phyloP scores from a whole-genome alignment of 2,888 invertebrate genomes.

The Sepioteuthis lessoniana region DNA sequence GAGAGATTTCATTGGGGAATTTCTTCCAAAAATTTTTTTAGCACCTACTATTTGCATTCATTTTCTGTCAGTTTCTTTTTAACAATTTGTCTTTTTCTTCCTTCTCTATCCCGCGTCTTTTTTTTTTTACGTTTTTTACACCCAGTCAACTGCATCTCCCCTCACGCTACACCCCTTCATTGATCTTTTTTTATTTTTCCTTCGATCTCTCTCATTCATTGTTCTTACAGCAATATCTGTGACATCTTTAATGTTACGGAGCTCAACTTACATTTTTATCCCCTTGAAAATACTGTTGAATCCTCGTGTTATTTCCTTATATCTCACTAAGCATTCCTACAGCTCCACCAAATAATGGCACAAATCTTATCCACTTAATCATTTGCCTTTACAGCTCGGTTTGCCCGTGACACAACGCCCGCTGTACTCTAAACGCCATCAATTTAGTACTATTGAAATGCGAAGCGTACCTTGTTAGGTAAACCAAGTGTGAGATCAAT shows the following conservation, averaged over 20 bases:
- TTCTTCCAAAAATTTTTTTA: too few relatives aligned
- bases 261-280: background rate
- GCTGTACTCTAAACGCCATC: background rate
- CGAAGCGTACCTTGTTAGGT: background rate
- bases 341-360: background rate
- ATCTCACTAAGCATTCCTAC: background rate
- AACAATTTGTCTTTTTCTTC: too few relatives aligned
- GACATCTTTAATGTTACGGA: background rate
- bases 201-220: too few relatives aligned
- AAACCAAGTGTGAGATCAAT: background rate
- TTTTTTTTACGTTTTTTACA: too few relatives aligned
- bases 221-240: too few relatives aligned
- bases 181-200: too few relatives aligned
- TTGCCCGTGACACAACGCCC: background rate
- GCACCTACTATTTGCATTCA: too few relatives aligned
- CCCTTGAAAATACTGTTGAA: background rate
- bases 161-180: too few relatives aligned
- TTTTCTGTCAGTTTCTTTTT: too few relatives aligned
- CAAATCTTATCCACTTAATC: background rate
- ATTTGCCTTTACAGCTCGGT: background rate
- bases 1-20: too few relatives aligned
- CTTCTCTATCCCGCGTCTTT: too few relatives aligned
- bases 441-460: background rate
- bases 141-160: too few relatives aligned
- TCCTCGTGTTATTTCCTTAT: background rate